These are phyloP conservation scores for Leguminivora glycinivorella DNA, from an alignment of 1,140 invertebrate genomes.

Conservation along the genomic window DNA sequence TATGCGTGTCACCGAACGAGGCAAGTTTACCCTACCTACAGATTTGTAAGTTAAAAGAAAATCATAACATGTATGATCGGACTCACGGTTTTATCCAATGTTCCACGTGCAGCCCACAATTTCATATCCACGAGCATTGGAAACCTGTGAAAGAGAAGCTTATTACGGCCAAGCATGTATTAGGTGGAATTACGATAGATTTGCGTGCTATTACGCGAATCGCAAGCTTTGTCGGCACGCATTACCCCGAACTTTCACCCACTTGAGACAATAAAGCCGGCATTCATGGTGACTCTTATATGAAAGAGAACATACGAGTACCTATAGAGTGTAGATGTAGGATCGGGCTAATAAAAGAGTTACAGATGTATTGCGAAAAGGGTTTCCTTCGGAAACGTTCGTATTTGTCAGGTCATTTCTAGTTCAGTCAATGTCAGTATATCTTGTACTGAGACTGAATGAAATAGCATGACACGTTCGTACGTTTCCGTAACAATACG, in stretches of 20 bases:
- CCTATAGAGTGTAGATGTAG: too few relatives aligned
- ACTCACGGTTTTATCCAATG: neutral
- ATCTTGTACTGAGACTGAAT: too few relatives aligned
- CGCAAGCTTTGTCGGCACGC: constrained; percentile 18
- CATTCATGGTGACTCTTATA: neutral
- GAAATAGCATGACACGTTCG: too few relatives aligned
- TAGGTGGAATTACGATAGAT: constrained; percentile 14
- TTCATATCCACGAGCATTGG: neutral
- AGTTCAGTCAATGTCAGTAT: too few relatives aligned
- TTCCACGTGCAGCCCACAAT: neutral
- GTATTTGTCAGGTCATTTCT: too few relatives aligned
- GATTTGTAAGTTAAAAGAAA: neutral
- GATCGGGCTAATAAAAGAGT: too few relatives aligned
- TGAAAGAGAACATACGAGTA: constrained; percentile 1
- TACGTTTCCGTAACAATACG: too few relatives aligned
- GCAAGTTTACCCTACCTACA: too few relatives aligned
- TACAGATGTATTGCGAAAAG: too few relatives aligned
- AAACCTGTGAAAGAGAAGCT: constrained; percentile 21
- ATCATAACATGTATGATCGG: neutral
- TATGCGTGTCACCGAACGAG: too few relatives aligned
- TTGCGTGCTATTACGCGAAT: constrained; percentile 22
- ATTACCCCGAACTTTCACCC: constrained; percentile 19
- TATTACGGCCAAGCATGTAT: neutral
- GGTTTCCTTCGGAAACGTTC: too few relatives aligned
- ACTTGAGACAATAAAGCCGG: neutral